phyloP scores from a whole-genome alignment of 1,140 invertebrate genomes.

The Oscheius sp. region DNA sequence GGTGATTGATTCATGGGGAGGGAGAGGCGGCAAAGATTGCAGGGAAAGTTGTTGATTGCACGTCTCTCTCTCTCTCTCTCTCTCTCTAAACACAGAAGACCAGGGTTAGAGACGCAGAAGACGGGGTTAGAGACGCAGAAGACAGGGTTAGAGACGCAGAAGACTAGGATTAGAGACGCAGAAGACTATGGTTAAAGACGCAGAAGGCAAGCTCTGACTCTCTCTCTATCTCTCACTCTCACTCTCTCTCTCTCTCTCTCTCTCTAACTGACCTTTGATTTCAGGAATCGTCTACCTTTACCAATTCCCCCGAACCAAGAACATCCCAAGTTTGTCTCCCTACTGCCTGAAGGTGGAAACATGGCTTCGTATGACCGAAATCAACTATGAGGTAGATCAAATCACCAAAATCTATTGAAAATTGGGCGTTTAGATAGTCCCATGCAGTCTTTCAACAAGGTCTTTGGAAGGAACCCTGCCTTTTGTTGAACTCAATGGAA shows the following conservation, averaged over 20 bases:
- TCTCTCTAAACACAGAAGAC: too few relatives aligned
- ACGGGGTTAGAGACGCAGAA: too few relatives aligned
- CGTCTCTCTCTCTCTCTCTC: too few relatives aligned
- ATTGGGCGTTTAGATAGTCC: not conserved
- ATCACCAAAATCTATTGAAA: not conserved
- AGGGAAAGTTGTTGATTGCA: too few relatives aligned
- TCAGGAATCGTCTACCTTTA: constrained; percentile 74
- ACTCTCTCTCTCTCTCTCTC: too few relatives aligned
- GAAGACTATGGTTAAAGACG: too few relatives aligned
- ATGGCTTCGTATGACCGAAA: constrained; percentile 80
- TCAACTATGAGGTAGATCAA: constrained; percentile 85
- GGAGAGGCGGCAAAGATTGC: too few relatives aligned
- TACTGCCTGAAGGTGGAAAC: constrained; percentile 92
- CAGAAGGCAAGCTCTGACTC: too few relatives aligned
- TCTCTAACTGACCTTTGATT: not conserved
- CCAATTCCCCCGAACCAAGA: constrained; percentile 78
- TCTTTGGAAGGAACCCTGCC: constrained; percentile 88
- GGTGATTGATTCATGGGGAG: too few relatives aligned
- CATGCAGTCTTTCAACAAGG: constrained; percentile 16
- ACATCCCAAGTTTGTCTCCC: constrained; percentile 82
- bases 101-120: too few relatives aligned
- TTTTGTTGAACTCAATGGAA: constrained; percentile 86
- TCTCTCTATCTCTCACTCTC: not conserved
- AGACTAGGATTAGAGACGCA: too few relatives aligned
- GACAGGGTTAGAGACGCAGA: too few relatives aligned